Percentiles rank a stretch among this genome's conserved stretches.
Conservation (phyloP, 2,113 vertebrate genomes). For the Pseudolaguvia tuberculata region DNA sequence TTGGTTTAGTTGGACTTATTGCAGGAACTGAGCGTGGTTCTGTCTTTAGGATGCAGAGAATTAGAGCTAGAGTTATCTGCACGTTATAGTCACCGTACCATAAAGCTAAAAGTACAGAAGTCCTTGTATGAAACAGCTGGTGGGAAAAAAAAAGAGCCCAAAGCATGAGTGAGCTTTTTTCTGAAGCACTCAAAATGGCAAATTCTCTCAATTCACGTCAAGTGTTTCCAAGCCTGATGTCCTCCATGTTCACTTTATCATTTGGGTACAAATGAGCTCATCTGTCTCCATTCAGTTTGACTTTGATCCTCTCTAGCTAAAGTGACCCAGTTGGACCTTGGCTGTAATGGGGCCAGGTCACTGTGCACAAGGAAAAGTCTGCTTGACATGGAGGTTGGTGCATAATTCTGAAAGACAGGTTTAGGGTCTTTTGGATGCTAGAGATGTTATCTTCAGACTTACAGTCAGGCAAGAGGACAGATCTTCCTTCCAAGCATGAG, state of each 20-base stretch:
- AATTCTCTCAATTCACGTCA: neutral
- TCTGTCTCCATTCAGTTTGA: neutral
- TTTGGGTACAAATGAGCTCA: neutral
- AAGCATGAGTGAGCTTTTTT: neutral
- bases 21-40: neutral
- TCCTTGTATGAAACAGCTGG: neutral
- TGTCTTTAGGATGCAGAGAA: neutral
- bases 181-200: conserved; percentile 3
- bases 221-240: neutral
- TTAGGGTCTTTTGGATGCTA: conserved; percentile 41
- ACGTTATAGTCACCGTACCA: neutral
- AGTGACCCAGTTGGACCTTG: neutral
- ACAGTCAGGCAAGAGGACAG: conserved; percentile 37
- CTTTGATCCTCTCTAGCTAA: conserved; percentile 5
- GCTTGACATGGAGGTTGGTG: conserved; percentile 15
- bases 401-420: conserved; percentile 47
- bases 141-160: neutral
- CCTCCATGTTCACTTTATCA: neutral
- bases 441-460: conserved; percentile 46
- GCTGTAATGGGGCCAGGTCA: conserved; percentile 25
- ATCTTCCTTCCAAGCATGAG: conserved; percentile 18
- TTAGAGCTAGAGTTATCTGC: neutral
- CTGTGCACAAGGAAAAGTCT: neutral
- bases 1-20: neutral
- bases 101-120: neutral